These are phyloP conservation scores for Dendrolimus pini DNA, from an alignment of 2,888 invertebrate species.

Conservation along the genomic window DNA sequence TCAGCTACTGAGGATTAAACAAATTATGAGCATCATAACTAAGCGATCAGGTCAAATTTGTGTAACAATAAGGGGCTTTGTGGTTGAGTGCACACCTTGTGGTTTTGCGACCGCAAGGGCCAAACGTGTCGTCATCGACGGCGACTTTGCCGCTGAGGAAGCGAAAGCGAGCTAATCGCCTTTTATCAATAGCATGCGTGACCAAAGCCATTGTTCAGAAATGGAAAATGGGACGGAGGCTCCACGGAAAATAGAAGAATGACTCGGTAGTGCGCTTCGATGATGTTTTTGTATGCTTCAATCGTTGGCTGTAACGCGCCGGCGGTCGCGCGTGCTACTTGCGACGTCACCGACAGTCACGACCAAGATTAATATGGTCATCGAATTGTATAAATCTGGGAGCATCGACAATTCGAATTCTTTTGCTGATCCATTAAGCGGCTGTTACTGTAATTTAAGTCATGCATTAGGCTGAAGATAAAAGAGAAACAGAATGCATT, in stretches of 20 bases:
- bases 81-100: conserved; percentile 39
- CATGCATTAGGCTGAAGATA: neutral
- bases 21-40: no score
- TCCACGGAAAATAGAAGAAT: conserved; percentile 58
- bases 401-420: conserved; percentile 31
- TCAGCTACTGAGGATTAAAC: no score
- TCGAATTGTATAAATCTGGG: conserved; percentile 34
- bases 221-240: conserved; percentile 64
- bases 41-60: conserved; percentile 3
- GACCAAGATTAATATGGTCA: conserved; percentile 44
- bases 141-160: conserved; percentile 41
- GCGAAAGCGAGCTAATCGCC: conserved; percentile 73
- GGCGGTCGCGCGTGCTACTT: conserved; percentile 46
- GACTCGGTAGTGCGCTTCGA: conserved; percentile 49
- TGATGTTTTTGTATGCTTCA: conserved; percentile 36
- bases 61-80: conserved; percentile 34
- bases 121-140: conserved; percentile 53
- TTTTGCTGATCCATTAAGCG: conserved; percentile 9
- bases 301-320: conserved; percentile 38
- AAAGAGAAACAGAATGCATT: neutral
- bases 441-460: neutral
- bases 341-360: conserved; percentile 44
- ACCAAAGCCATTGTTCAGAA: conserved; percentile 70
- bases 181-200: conserved; percentile 63
- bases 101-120: conserved; percentile 47